Percentiles rank a stretch among this genome's conserved stretches.
These are phyloP conservation scores for Apocheima hispidaria DNA, from an alignment of 2,888 invertebrate species.

Conservation along the genomic window DNA sequence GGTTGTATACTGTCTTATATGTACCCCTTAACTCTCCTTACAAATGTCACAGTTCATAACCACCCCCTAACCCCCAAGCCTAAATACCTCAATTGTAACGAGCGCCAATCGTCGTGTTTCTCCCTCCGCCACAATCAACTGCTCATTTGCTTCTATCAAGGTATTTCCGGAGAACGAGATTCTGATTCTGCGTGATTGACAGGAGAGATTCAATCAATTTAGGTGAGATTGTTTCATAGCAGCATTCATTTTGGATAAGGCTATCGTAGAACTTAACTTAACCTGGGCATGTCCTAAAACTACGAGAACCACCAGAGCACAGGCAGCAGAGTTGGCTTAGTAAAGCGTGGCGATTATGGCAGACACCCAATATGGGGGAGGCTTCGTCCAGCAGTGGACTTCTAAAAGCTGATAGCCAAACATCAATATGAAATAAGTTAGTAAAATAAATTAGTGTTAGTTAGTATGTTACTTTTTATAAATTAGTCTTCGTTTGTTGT, in stretches of 20 bases:
- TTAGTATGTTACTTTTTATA: too few species aligned
- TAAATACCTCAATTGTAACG: slow-evolving; percentile 42
- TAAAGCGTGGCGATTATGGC: too few species aligned
- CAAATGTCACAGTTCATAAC: slow-evolving; percentile 3
- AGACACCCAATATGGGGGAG: too few species aligned
- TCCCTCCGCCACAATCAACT: slow-evolving; percentile 60
- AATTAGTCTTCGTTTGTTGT: too few species aligned
- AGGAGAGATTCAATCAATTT: slow-evolving; percentile 28
- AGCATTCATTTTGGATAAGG: background rate
- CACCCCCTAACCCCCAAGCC: slow-evolving; percentile 16
- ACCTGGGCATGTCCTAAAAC: too few species aligned
- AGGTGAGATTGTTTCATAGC: background rate
- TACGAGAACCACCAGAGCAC: too few species aligned
- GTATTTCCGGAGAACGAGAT: slow-evolving; percentile 60
- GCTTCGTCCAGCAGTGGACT: too few species aligned
- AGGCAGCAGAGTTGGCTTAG: too few species aligned
- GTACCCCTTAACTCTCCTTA: background rate
- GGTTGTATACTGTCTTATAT: background rate
- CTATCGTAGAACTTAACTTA: too few species aligned
- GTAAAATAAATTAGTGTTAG: too few species aligned
- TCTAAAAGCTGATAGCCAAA: too few species aligned
- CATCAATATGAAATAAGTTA: too few species aligned
- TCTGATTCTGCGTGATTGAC: slow-evolving; percentile 57
- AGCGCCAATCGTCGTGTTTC: slow-evolving; percentile 59
- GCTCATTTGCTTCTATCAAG: slow-evolving; percentile 53